phyloP scores from a whole-genome alignment of 2,113 vertebrate genomes.

The Cromileptes altivelis region DNA sequence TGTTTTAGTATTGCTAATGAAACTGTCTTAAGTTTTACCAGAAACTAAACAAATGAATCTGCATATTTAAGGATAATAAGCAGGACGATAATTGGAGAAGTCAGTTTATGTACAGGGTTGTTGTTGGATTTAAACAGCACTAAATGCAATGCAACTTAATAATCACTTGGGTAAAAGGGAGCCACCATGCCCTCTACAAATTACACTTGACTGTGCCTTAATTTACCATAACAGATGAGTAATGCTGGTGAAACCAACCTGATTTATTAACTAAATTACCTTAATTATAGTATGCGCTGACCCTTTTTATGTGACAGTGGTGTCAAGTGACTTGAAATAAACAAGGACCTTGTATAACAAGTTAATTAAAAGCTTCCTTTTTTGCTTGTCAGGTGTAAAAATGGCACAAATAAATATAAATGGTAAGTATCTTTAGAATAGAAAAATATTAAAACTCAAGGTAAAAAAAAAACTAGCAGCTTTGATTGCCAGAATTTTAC shows the following conservation, averaged over 20 bases:
- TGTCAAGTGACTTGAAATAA: conserved; percentile 4
- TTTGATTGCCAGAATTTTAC: too few species aligned
- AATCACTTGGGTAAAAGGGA: background rate
- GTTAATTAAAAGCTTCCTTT: background rate
- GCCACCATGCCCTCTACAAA: too few species aligned
- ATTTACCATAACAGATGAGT: background rate
- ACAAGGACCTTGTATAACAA: background rate
- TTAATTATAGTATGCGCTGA: background rate
- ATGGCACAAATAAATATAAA: background rate
- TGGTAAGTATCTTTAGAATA: background rate
- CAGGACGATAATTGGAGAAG: background rate
- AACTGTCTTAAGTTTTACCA: background rate
- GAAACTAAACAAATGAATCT: background rate
- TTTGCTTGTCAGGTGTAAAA: background rate
- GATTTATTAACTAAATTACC: background rate
- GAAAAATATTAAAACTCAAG: background rate
- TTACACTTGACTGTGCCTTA: background rate
- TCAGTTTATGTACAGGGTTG: background rate
- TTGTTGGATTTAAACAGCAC: background rate
- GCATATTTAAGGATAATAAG: background rate
- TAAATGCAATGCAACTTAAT: conserved; percentile 24
- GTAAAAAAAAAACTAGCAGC: too few species aligned
- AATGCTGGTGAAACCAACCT: background rate
- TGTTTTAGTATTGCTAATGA: background rate
- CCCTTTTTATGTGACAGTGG: background rate